phyloP scores from a whole-genome alignment of 2,888 invertebrate genomes.

The Sialis fuliginosa region DNA sequence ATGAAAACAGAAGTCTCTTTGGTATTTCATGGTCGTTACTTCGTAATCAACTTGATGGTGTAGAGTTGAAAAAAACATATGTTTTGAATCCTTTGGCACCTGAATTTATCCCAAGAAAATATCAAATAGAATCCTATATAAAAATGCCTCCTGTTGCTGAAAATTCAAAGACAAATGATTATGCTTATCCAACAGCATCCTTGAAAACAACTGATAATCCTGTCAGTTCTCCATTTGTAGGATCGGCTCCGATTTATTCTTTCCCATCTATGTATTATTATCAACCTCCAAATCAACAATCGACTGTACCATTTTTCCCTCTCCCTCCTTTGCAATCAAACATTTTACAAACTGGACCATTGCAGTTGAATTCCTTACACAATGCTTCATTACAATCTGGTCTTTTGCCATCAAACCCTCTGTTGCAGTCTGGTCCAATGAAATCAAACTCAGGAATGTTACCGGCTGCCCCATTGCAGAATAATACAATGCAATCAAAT shows the following conservation, averaged over 20 bases:
- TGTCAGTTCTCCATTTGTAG: slow-evolving; percentile 7
- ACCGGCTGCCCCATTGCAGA: neutral
- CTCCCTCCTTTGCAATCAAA: slow-evolving; percentile 8
- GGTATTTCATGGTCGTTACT: slow-evolving; percentile 54
- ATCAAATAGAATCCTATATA: slow-evolving; percentile 28
- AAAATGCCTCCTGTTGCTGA: slow-evolving; percentile 15
- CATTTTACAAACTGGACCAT: neutral
- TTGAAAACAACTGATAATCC: slow-evolving; percentile 1
- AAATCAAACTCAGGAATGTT: neutral
- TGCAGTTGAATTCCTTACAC: no score
- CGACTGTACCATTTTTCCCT: slow-evolving; percentile 7
- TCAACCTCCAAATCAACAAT: slow-evolving; percentile 6
- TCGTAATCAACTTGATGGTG: slow-evolving; percentile 48
- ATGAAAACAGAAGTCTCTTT: slow-evolving; percentile 48
- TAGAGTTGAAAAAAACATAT: slow-evolving; percentile 48
- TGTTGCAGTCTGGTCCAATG: no score
- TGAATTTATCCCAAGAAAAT: slow-evolving; percentile 54
- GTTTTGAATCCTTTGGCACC: slow-evolving; percentile 62
- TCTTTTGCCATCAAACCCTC: no score
- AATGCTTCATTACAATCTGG: no score
- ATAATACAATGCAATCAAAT: no score
- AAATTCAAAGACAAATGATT: neutral
- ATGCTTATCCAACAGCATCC: neutral
- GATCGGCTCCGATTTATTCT: slow-evolving; percentile 5
- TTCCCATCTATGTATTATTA: slow-evolving; percentile 8